phyloP scores from a whole-genome alignment of 2,797 vertebrate species.

The Pseudotriccus pelzelni region DNA sequence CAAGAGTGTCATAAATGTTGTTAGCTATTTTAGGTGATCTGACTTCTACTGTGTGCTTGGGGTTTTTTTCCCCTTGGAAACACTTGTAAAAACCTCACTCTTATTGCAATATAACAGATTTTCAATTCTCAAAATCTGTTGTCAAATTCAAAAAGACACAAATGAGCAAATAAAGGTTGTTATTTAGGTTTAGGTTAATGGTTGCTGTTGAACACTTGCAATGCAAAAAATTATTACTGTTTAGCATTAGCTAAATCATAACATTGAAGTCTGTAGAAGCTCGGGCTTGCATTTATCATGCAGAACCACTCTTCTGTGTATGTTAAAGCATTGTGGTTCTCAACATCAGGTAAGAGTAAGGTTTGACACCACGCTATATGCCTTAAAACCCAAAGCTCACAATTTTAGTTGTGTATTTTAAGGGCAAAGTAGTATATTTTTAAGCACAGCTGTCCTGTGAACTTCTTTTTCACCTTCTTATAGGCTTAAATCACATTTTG shows the following conservation, averaged over 20 bases:
- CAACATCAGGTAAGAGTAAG: not conserved
- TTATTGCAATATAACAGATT: not conserved
- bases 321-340: not conserved
- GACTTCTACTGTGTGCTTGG: not conserved
- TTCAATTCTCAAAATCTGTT: not conserved
- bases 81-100: not conserved
- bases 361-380: not conserved
- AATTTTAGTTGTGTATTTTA: not conserved
- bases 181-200: not conserved
- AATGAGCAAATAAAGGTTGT: not conserved
- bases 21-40: not conserved
- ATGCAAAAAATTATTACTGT: not conserved
- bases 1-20: not conserved
- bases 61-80: not conserved
- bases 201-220: not conserved
- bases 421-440: not conserved
- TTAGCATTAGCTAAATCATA: not conserved
- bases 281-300: not conserved
- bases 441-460: not conserved
- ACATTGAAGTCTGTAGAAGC: not conserved
- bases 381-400: not conserved
- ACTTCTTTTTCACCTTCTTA: not conserved
- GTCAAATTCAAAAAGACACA: not conserved
- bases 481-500: not conserved
- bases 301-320: not conserved